These are phyloP conservation scores for Chrysaora quinquecirrha DNA, from an alignment of 30 jellyfish, hydroid and myxozoan species.

Conservation along the genomic window DNA sequence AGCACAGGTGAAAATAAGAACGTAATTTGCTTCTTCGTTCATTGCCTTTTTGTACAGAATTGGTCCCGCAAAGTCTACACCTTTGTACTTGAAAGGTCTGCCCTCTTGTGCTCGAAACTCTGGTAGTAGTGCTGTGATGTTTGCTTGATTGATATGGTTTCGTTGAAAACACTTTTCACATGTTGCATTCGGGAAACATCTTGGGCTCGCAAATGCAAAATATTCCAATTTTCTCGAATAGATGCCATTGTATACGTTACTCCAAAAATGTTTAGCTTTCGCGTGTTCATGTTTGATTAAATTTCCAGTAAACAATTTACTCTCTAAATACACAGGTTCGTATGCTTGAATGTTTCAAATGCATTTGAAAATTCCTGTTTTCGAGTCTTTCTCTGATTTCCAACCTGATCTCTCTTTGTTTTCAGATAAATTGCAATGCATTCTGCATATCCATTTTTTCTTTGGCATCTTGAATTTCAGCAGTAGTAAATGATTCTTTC, in stretches of 20 bases:
- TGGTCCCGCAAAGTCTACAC: slow-evolving; percentile 55
- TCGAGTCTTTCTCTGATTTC: not conserved
- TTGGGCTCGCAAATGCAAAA: slow-evolving; percentile 15
- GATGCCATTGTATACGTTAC: slow-evolving; percentile 38
- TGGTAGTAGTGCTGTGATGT: slow-evolving; percentile 23
- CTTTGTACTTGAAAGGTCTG: slow-evolving; percentile 33
- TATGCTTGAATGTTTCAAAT: not conserved
- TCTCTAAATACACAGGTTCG: slow-evolving; percentile 23
- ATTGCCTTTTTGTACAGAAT: slow-evolving; percentile 10
- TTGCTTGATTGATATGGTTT: not conserved
- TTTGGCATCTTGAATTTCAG: slow-evolving; percentile 9
- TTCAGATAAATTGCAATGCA: not conserved
- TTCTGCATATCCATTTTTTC: slow-evolving; percentile 27
- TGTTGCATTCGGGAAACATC: slow-evolving; percentile 3
- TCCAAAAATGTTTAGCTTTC: slow-evolving; percentile 12
- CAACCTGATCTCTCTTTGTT: not conserved
- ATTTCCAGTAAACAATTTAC: slow-evolving; percentile 8
- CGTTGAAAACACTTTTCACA: slow-evolving; percentile 51
- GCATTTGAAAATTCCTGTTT: slow-evolving; percentile 2
- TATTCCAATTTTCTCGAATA: slow-evolving; percentile 26
- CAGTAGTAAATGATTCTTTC: not conserved
- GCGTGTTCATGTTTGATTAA: slow-evolving; percentile 12
- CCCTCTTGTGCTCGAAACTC: slow-evolving; percentile 33
- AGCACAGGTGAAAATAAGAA: too few species aligned
- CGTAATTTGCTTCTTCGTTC: slow-evolving; percentile 40